Evolutionary conservation across 1,140 invertebrate genomes (phyloP).

Genomic region (Lamellibrachia luymesi): DNA sequence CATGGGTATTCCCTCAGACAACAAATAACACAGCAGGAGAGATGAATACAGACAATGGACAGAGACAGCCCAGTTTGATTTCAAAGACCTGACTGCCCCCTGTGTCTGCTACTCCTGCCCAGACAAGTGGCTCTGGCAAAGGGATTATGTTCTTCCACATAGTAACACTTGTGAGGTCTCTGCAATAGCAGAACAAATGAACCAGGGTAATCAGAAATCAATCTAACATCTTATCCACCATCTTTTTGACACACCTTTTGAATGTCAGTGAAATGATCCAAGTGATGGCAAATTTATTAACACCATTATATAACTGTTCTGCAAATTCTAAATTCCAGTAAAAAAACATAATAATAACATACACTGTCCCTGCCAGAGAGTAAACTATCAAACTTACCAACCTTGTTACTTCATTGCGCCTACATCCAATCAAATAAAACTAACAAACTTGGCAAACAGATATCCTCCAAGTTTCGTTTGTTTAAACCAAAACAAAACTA

Average conservation of each 20-base stretch:
- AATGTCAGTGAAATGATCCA: background rate
- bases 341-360: background rate
- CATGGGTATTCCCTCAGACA: background rate
- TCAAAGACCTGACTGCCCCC: background rate
- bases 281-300: background rate
- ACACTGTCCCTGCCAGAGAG: background rate
- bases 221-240: background rate
- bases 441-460: background rate
- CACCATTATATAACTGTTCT: background rate
- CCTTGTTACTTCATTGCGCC: background rate
- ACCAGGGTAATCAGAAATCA: background rate
- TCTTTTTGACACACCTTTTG: background rate
- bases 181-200: background rate
- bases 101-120: background rate
- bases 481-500: background rate
- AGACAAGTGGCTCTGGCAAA: background rate
- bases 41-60: background rate
- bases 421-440: background rate
- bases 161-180: background rate
- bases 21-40: background rate
- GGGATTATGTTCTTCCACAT: background rate
- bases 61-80: background rate
- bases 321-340: no score
- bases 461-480: background rate
- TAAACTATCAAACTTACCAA: background rate